phyloP scores from a whole-genome alignment of 2,888 invertebrate species.

The Dolichomitus sp. region DNA sequence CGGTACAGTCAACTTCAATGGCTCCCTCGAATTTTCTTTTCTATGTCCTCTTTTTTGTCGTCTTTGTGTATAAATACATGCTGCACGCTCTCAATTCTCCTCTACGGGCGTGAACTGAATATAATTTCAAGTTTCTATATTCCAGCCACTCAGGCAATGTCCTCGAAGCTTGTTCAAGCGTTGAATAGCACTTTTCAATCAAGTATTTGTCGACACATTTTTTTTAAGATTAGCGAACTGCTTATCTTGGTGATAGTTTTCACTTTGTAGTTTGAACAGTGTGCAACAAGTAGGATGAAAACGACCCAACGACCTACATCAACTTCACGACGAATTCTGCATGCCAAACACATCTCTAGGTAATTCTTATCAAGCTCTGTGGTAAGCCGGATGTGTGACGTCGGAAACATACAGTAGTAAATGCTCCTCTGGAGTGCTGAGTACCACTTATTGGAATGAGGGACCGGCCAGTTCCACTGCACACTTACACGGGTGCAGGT shows the following conservation, averaged over 20 bases:
- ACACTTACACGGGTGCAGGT: constrained; percentile 46
- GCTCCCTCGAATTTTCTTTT: constrained; percentile 2
- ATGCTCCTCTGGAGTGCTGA: constrained; percentile 29
- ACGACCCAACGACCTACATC: constrained; percentile 42
- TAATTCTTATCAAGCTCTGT: constrained; percentile 58
- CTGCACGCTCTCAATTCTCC: not conserved
- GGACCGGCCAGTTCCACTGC: constrained; percentile 52
- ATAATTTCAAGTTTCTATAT: constrained; percentile 26
- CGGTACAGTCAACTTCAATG: constrained; percentile 4
- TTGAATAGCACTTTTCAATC: not conserved
- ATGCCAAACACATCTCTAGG: constrained; percentile 26
- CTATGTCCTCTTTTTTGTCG: not conserved
- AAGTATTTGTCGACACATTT: not conserved
- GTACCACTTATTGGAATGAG: constrained; percentile 63
- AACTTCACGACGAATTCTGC: constrained; percentile 18
- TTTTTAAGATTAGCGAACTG: not conserved
- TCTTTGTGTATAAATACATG: constrained; percentile 12
- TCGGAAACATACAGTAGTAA: constrained; percentile 5
- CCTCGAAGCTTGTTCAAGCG: constrained; percentile 36
- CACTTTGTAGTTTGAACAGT: not conserved
- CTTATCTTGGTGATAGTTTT: not conserved
- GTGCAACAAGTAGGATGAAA: not conserved
- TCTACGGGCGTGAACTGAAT: not conserved
- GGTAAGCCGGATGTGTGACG: constrained; percentile 56
- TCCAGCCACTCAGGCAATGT: constrained; percentile 7